A percentile compares a stretch with the other conserved stretches of the same genome.
phyloP scores from a whole-genome alignment of 2,888 invertebrate genomes.

The Eristalis tenax region DNA sequence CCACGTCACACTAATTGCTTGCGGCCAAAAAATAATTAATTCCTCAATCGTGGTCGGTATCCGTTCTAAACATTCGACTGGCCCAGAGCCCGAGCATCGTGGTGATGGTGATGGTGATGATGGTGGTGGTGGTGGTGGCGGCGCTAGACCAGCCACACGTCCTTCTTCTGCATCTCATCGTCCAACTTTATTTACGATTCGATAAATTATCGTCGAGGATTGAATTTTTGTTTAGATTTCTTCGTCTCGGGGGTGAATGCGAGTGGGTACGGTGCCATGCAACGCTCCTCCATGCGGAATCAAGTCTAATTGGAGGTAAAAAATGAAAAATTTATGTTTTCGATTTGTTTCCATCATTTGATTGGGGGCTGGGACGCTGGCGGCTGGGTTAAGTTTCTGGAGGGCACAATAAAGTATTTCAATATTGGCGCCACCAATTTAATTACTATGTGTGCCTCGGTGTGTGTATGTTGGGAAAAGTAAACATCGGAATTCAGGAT shows the following conservation, averaged over 20 bases:
- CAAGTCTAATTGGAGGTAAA: slow-evolving; percentile 59
- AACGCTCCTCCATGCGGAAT: background rate
- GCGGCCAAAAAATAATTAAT: slow-evolving; percentile 67
- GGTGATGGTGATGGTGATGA: slow-evolving; percentile 1
- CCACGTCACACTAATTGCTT: slow-evolving; percentile 63
- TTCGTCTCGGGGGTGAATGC: slow-evolving; percentile 30
- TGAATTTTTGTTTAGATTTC: slow-evolving; percentile 69
- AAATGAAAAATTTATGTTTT: slow-evolving; percentile 69
- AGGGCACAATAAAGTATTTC: slow-evolving; percentile 63
- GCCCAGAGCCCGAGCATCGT: slow-evolving; percentile 26
- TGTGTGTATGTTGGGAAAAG: background rate
- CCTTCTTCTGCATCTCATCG: slow-evolving; percentile 66
- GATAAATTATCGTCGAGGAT: slow-evolving; percentile 65
- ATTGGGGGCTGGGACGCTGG: slow-evolving; percentile 28
- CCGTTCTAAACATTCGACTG: slow-evolving; percentile 64
- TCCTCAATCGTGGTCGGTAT: slow-evolving; percentile 66
- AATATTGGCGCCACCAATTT: slow-evolving; percentile 67
- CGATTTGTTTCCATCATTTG: slow-evolving; percentile 65
- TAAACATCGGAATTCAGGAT: slow-evolving; percentile 40
- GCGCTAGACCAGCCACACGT: slow-evolving; percentile 53
- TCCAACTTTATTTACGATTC: slow-evolving; percentile 70
- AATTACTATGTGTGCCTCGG: slow-evolving; percentile 26
- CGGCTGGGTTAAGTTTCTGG: slow-evolving; percentile 43
- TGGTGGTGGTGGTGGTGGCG: slow-evolving; percentile 17
- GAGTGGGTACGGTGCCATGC: background rate